These are phyloP conservation scores for Drosophila nannoptera DNA, from an alignment of 1,140 invertebrate species.

Conservation along the genomic window DNA sequence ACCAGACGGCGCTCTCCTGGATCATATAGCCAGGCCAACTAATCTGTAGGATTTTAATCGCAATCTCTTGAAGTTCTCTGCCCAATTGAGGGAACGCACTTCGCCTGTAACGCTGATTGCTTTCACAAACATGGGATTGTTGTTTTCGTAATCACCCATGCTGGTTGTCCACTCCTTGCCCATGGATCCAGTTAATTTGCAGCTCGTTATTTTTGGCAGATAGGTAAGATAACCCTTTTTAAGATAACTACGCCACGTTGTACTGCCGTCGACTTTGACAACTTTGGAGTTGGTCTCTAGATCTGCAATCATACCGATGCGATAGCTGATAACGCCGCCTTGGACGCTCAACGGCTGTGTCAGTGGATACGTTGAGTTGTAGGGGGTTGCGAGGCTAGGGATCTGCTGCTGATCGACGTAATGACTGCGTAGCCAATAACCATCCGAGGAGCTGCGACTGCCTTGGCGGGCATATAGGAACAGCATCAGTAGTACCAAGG, in stretches of 20 bases:
- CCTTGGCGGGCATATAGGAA: conserved; percentile 82
- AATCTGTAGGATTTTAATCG: conserved; percentile 81
- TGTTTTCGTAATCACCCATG: conserved; percentile 89
- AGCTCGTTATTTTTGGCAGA: conserved; percentile 80
- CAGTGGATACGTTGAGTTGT: conserved; percentile 93
- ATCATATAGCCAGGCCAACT: conserved; percentile 94
- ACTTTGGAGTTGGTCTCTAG: conserved; percentile 91
- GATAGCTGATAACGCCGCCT: conserved; percentile 82
- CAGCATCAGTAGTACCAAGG: conserved; percentile 82
- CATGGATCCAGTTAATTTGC: conserved; percentile 84
- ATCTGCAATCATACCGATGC: conserved; percentile 94
- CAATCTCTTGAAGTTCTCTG: conserved; percentile 82
- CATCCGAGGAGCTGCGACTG: conserved; percentile 58
- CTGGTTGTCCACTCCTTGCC: conserved; percentile 99
- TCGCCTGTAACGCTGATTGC: conserved; percentile 88
- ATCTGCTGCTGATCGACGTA: conserved; percentile 46
- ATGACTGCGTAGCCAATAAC: conserved; percentile 50
- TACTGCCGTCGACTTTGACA: conserved; percentile 81
- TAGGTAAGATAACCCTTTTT: too few species aligned
- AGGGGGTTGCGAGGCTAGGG: conserved; percentile 66
- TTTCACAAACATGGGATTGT: conserved; percentile 98
- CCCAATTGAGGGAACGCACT: conserved; percentile 90
- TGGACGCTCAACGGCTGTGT: conserved; percentile 84
- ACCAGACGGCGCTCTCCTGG: conserved; percentile 97
- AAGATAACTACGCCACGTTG: conserved; percentile 88